Percentiles rank a stretch among this genome's conserved stretches.
These are phyloP conservation scores for Temnothorax ravouxi DNA, from an alignment of 2,888 invertebrate genomes.

Conservation along the genomic window DNA sequence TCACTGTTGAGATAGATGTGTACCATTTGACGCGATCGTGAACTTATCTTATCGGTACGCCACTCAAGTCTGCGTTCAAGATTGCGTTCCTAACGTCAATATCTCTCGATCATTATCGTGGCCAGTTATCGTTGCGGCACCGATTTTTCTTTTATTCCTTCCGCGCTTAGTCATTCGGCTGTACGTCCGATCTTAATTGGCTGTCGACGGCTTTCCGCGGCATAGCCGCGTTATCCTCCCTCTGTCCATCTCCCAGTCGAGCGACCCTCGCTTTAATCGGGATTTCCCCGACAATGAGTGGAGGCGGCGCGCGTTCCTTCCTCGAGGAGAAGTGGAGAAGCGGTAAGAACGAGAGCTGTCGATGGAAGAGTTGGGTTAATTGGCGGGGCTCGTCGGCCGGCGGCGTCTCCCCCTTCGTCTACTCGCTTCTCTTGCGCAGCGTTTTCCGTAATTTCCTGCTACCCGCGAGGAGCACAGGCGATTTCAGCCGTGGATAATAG, in stretches of 20 bases:
- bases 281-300: slow-evolving; percentile 38
- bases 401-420: slow-evolving; percentile 8
- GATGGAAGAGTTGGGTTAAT: slow-evolving; percentile 55
- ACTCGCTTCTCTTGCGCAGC: slow-evolving; percentile 46
- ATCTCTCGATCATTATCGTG: slow-evolving; percentile 32
- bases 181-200: slow-evolving; percentile 57
- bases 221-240: slow-evolving; percentile 13
- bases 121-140: slow-evolving; percentile 30
- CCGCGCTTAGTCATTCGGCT: slow-evolving; percentile 42
- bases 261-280: slow-evolving; percentile 40
- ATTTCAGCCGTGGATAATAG: slow-evolving; percentile 39
- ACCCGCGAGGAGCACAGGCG: slow-evolving; percentile 11
- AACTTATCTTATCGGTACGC: slow-evolving; percentile 18
- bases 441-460: slow-evolving; percentile 52
- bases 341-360: slow-evolving; percentile 48
- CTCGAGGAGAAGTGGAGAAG: slow-evolving; percentile 23
- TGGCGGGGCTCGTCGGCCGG: slow-evolving; percentile 29
- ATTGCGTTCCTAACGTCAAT: background rate
- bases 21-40: background rate
- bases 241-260: slow-evolving; percentile 17
- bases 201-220: slow-evolving; percentile 47
- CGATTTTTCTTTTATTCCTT: slow-evolving; percentile 45
- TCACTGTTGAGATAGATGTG: background rate
- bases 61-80: background rate
- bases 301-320: slow-evolving; percentile 25